These are phyloP conservation scores for Aplocera efformata DNA, from an alignment of 2,888 invertebrate genomes.

Conservation along the genomic window DNA sequence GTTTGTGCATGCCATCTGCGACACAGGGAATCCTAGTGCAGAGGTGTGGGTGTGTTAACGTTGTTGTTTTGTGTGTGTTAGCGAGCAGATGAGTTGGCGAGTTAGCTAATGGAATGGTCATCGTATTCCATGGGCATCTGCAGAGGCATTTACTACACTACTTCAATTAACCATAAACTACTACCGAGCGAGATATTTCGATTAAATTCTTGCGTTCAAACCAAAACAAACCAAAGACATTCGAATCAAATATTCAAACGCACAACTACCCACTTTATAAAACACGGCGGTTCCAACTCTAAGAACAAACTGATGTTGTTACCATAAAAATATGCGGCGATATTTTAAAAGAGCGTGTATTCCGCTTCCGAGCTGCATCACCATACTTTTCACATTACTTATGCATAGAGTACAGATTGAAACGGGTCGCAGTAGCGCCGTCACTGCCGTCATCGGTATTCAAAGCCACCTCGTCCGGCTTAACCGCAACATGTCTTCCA, in stretches of 20 bases:
- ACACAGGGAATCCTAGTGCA: too few species aligned
- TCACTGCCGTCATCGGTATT: slow-evolving; percentile 75
- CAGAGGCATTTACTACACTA: too few species aligned
- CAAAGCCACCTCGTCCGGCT: slow-evolving; percentile 62
- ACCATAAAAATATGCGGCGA: slow-evolving; percentile 70
- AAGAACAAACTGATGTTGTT: slow-evolving; percentile 64
- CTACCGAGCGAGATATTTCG: too few species aligned
- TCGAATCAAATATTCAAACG: slow-evolving; percentile 15
- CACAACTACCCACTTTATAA: slow-evolving; percentile 17
- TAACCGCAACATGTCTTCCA: slow-evolving; percentile 60
- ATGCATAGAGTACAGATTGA: slow-evolving; percentile 79
- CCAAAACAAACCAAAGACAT: slow-evolving; percentile 1
- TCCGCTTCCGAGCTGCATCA: slow-evolving; percentile 62
- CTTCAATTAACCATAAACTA: too few species aligned
- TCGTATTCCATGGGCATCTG: too few species aligned
- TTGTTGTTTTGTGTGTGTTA: too few species aligned
- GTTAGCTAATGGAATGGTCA: too few species aligned
- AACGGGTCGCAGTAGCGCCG: slow-evolving; percentile 68
- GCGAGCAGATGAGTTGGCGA: too few species aligned
- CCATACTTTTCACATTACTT: slow-evolving; percentile 78
- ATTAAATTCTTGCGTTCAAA: too few species aligned
- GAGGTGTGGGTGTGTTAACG: too few species aligned
- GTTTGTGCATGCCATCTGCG: too few species aligned
- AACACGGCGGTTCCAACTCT: slow-evolving; percentile 13
- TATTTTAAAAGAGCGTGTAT: slow-evolving; percentile 68